Percentiles rank a stretch among this genome's conserved stretches.
These are phyloP conservation scores for Phengaris arion DNA, from an alignment of 2,888 invertebrate genomes.

Conservation along the genomic window DNA sequence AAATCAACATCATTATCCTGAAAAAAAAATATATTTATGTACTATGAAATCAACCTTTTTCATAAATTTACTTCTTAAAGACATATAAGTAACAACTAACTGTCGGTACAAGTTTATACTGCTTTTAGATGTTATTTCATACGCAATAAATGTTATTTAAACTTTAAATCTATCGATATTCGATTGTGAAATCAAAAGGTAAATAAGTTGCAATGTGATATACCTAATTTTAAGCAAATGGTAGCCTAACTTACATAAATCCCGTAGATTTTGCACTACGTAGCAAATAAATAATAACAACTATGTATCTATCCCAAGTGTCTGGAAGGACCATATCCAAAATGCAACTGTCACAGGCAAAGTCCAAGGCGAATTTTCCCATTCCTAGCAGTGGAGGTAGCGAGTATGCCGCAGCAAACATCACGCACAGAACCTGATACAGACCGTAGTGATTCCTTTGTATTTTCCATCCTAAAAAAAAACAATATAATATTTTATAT, in stretches of 20 bases:
- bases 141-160: too few species aligned
- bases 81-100: too few species aligned
- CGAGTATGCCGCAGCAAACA: conserved; percentile 59
- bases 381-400: conserved; percentile 60
- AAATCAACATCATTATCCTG: conserved; percentile 54
- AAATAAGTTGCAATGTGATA: too few species aligned
- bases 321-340: conserved; percentile 60
- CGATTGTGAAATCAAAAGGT: too few species aligned
- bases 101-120: too few species aligned
- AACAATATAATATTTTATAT: background rate
- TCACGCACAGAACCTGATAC: conserved; percentile 54
- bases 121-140: too few species aligned
- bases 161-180: too few species aligned
- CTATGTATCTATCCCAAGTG: conserved; percentile 52
- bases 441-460: conserved; percentile 56
- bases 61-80: background rate
- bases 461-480: conserved; percentile 62
- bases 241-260: conserved; percentile 56
- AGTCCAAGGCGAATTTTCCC: conserved; percentile 63
- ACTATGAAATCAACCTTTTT: background rate
- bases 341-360: conserved; percentile 63
- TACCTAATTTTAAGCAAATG: too few species aligned
- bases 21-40: conserved; percentile 8
- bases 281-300: conserved; percentile 55
- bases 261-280: conserved; percentile 61